A percentile compares a stretch with the other conserved stretches of the same genome.
Evolutionary conservation across 2,797 vertebrate species (phyloP).

Genomic region (Semotilus atromaculatus): DNA sequence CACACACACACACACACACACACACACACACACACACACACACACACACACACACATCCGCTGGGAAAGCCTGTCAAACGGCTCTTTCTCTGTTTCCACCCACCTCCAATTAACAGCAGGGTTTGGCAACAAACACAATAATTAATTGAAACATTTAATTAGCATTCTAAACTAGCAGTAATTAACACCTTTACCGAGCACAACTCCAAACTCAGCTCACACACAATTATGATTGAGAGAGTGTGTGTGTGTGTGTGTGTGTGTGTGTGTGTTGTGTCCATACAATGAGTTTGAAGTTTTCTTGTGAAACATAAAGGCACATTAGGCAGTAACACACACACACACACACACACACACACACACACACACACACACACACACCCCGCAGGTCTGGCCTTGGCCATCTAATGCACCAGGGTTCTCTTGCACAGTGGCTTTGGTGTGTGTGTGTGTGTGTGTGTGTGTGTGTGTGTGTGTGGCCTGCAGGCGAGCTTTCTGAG

Average conservation of each 20-base stretch:
- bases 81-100: conserved; percentile 69
- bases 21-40: too few relatives aligned
- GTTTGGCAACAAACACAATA: conserved; percentile 81
- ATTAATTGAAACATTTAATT: conserved; percentile 90
- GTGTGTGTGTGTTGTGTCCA: conserved; percentile 52
- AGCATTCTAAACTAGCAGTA: conserved; percentile 87
- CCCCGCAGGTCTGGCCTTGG: conserved; percentile 83
- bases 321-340: conserved; percentile 22
- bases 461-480: conserved; percentile 59
- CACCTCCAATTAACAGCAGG: conserved; percentile 78
- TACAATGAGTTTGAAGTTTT: conserved; percentile 54
- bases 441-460: conserved; percentile 81
- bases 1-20: conserved; percentile 42
- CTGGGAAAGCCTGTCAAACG: conserved; percentile 58
- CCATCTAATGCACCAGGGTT: conserved; percentile 85
- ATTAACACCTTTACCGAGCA: conserved; percentile 88
- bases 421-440: conserved; percentile 52
- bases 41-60: conserved; percentile 62
- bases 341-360: conserved; percentile 12
- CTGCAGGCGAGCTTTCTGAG: conserved; percentile 59
- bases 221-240: not conserved
- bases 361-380: conserved; percentile 14
- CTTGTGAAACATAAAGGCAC: conserved; percentile 30
- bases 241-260: not conserved
- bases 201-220: conserved; percentile 70